These are phyloP conservation scores for Artemisiospiza belli DNA, from an alignment of 2,113 vertebrate genomes.

Conservation along the genomic window DNA sequence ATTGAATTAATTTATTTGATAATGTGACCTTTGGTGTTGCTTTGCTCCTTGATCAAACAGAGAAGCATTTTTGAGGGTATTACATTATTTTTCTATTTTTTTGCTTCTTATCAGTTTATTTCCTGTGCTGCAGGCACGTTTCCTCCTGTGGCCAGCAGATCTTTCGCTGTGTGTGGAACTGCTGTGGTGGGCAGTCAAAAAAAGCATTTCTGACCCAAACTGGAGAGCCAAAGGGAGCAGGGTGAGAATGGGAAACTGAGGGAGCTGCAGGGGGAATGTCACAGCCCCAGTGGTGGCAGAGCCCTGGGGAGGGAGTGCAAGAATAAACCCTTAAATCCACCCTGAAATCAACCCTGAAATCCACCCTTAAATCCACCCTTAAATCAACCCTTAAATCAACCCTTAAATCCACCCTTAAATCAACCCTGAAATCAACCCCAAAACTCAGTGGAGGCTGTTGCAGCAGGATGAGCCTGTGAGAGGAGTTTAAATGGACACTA, in stretches of 20 bases:
- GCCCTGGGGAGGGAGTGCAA: not conserved
- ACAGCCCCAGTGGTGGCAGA: not conserved
- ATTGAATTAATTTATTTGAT: not conserved
- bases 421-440: not conserved
- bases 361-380: no score
- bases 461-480: not conserved
- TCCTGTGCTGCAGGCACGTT: not conserved
- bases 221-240: not conserved
- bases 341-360: no score
- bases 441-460: not conserved
- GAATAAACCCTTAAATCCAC: not conserved
- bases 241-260: not conserved
- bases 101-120: not conserved
- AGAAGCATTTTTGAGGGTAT: not conserved
- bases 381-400: no score
- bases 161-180: not conserved
- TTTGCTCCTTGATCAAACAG: not conserved
- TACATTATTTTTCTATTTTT: no score
- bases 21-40: not conserved
- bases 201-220: not conserved
- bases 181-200: not conserved
- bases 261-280: not conserved
- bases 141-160: not conserved
- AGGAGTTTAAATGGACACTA: not conserved
- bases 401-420: not conserved